phyloP scores from a whole-genome alignment of 2,888 invertebrate species.

The Drosophila mayaguana region DNA sequence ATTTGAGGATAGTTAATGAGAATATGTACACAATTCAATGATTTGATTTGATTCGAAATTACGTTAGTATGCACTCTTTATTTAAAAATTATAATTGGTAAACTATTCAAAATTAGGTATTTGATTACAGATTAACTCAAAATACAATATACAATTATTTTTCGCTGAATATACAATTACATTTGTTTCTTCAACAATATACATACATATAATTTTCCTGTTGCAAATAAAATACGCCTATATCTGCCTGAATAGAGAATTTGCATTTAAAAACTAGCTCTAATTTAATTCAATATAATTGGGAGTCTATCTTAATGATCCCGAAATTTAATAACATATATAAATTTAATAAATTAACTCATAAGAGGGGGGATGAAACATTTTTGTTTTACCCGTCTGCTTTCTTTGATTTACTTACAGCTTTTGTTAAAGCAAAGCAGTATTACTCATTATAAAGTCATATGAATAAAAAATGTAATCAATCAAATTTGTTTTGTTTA shows the following conservation, averaged over 20 bases:
- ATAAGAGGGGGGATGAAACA: conserved; percentile 59
- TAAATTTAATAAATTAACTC: conserved; percentile 58
- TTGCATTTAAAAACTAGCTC: conserved; percentile 39
- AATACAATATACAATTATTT: conserved; percentile 55
- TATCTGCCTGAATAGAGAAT: conserved; percentile 41
- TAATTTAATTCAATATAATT: conserved; percentile 29
- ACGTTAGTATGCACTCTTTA: conserved; percentile 54
- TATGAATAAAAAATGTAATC: conserved; percentile 69
- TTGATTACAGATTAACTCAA: conserved; percentile 50
- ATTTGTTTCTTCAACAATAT: conserved; percentile 54
- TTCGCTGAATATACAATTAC: conserved; percentile 76
- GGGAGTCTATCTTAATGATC: conserved; percentile 17
- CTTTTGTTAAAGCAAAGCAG: conserved; percentile 51
- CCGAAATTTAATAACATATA: conserved; percentile 39
- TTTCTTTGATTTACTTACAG: conserved; percentile 56
- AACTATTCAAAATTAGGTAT: conserved; percentile 55
- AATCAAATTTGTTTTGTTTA: conserved; percentile 60
- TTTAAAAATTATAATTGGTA: conserved; percentile 65
- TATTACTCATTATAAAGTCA: conserved; percentile 54
- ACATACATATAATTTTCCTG: conserved; percentile 39
- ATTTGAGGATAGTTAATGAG: neutral
- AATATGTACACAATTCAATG: conserved; percentile 13
- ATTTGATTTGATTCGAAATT: conserved; percentile 36
- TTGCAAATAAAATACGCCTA: conserved; percentile 54
- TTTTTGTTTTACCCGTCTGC: conserved; percentile 37